Conservation (phyloP, 2,113 vertebrate genomes). For the Aptenodytes forsteri region DNA sequence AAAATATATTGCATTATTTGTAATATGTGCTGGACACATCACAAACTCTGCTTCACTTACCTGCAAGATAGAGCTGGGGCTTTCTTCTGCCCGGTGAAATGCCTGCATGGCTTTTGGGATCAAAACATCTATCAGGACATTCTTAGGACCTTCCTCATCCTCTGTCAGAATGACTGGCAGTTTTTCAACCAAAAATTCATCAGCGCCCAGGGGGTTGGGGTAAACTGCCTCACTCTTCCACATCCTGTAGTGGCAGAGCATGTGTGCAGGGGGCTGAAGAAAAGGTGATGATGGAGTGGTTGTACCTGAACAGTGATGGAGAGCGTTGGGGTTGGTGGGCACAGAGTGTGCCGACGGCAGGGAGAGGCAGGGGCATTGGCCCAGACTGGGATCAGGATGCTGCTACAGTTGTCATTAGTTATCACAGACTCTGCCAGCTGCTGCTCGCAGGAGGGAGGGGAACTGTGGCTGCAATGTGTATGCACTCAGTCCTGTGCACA, state of each 20-base stretch:
- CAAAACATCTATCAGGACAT: not conserved
- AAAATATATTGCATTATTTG: no score
- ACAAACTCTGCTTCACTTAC: not conserved
- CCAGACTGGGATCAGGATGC: not conserved
- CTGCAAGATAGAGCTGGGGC: not conserved
- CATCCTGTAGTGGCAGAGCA: not conserved
- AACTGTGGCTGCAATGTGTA: fast-evolving
- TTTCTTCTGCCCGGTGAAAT: not conserved
- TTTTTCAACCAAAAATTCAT: not conserved
- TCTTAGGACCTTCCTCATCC: not conserved
- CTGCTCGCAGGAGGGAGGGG: not conserved
- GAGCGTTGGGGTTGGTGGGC: not conserved
- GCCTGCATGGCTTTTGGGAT: not conserved
- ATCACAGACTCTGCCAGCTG: no score
- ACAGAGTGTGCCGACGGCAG: not conserved
- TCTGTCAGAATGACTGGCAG: not conserved
- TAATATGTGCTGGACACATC: not conserved
- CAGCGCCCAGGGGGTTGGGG: no score
- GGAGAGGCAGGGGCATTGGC: not conserved
- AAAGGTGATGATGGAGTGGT: no score
- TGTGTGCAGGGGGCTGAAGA: not conserved
- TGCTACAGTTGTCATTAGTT: no score
- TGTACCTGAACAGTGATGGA: not conserved
- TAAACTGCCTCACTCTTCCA: no score
- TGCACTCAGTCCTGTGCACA: not conserved